A percentile compares a stretch with the other conserved stretches of the same genome.
phyloP scores from a whole-genome alignment of 2,888 invertebrate genomes.

The Ornithoptera priamus region DNA sequence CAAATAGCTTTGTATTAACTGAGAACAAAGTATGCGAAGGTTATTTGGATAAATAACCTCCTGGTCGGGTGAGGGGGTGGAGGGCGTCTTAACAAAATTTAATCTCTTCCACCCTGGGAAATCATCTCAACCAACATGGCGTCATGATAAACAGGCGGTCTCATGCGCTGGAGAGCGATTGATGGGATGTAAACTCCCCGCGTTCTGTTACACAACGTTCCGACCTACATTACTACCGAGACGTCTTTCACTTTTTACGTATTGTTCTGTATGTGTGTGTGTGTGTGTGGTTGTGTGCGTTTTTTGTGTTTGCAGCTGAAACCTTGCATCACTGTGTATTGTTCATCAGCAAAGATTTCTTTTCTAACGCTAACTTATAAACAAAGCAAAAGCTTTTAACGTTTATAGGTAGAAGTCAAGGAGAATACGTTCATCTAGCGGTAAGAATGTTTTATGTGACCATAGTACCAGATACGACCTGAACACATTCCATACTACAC shows the following conservation, averaged over 20 bases:
- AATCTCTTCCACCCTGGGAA: constrained; percentile 17
- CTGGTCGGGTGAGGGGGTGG: background rate
- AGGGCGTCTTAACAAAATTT: constrained; percentile 9
- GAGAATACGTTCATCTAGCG: too few species aligned
- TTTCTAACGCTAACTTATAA: background rate
- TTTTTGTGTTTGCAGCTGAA: background rate
- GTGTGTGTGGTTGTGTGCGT: background rate
- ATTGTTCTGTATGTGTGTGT: background rate
- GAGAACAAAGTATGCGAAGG: background rate
- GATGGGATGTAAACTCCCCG: background rate
- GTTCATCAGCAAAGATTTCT: background rate
- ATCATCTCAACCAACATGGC: constrained; percentile 15
- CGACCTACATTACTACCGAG: background rate
- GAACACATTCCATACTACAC: too few species aligned
- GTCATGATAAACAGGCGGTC: constrained; percentile 19
- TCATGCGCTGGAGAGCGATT: constrained; percentile 1
- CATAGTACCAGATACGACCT: too few species aligned
- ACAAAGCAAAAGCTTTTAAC: background rate
- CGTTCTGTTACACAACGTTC: background rate
- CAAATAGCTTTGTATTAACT: background rate
- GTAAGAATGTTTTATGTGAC: too few species aligned
- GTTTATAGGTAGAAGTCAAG: too few species aligned
- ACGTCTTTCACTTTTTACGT: background rate
- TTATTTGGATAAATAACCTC: constrained; percentile 7
- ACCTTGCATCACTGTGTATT: background rate